These are phyloP conservation scores for Gonocerus acuteangulatus DNA, from an alignment of 2,888 invertebrate species.

Conservation along the genomic window DNA sequence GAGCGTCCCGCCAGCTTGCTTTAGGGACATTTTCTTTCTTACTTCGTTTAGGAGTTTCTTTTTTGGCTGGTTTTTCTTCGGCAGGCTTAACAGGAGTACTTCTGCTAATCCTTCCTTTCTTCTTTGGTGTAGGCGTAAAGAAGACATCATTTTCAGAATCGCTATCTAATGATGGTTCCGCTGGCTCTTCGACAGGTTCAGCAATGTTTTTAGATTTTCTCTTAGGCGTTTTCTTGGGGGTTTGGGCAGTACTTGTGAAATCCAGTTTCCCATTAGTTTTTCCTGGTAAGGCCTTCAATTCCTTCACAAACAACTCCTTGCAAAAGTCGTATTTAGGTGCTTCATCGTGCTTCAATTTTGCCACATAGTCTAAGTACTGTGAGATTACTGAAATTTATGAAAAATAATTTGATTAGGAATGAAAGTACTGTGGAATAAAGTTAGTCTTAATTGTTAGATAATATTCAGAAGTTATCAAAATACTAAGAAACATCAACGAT, in stretches of 20 bases:
- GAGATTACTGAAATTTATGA: constrained; percentile 51
- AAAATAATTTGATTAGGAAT: no score
- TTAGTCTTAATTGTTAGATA: no score
- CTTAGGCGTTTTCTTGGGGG: constrained; percentile 18
- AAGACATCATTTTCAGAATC: not conserved
- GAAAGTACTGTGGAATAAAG: no score
- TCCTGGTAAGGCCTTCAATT: constrained; percentile 51
- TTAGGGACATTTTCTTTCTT: constrained; percentile 18
- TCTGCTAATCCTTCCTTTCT: constrained; percentile 4
- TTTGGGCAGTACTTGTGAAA: constrained; percentile 44
- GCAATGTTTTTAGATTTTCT: not conserved
- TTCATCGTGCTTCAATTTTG: constrained; percentile 59
- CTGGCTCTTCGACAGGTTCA: constrained; percentile 4
- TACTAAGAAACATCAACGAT: no score
- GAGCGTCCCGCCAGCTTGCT: constrained; percentile 36
- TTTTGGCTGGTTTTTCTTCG: not conserved
- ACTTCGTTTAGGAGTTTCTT: not conserved
- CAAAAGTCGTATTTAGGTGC: constrained; percentile 67
- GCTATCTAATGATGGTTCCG: not conserved
- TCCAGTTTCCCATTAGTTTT: constrained; percentile 53
- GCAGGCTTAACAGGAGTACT: not conserved
- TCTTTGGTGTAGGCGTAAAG: not conserved
- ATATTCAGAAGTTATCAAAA: no score
- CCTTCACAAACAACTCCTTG: constrained; percentile 55
- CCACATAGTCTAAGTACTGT: constrained; percentile 61